A percentile compares a stretch with the other conserved stretches of the same genome.
Conservation (phyloP, 2,888 invertebrate genomes). For the Drosophila paranaensis region DNA sequence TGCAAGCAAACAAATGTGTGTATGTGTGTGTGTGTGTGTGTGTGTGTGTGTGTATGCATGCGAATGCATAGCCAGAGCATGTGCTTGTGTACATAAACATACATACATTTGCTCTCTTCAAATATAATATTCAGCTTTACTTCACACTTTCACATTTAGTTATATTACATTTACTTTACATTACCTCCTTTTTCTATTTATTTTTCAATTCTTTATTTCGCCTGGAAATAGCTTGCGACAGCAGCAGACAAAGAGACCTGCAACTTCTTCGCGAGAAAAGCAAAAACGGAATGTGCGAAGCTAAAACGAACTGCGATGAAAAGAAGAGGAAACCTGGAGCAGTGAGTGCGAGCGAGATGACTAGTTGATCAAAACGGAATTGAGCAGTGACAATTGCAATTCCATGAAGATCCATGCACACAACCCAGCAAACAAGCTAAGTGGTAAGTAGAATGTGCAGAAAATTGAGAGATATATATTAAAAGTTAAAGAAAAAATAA, state of each 20-base stretch:
- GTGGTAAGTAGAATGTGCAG: too few species aligned
- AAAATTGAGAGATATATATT: too few species aligned
- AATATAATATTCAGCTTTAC: background rate
- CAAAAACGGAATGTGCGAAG: conserved; percentile 11
- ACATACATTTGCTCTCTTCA: background rate
- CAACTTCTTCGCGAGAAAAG: background rate
- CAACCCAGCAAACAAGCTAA: background rate
- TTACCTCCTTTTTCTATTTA: background rate
- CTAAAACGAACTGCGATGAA: background rate
- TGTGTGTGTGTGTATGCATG: too few species aligned
- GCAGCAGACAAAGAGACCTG: background rate
- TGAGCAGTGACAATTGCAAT: background rate
- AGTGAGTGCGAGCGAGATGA: conserved; percentile 16
- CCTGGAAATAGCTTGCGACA: background rate
- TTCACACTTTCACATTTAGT: background rate
- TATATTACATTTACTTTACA: background rate
- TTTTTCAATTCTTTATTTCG: background rate
- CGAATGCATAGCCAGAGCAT: too few species aligned
- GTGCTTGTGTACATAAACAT: too few species aligned
- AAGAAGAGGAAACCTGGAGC: background rate
- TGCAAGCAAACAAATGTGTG: too few species aligned
- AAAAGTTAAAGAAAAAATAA: too few species aligned
- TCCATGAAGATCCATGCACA: background rate
- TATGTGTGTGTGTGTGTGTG: too few species aligned
- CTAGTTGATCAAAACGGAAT: background rate